Percentiles rank a stretch among this genome's conserved stretches.
Conservation (phyloP, 1,140 invertebrate species). For the Penaeus vannamei region DNA sequence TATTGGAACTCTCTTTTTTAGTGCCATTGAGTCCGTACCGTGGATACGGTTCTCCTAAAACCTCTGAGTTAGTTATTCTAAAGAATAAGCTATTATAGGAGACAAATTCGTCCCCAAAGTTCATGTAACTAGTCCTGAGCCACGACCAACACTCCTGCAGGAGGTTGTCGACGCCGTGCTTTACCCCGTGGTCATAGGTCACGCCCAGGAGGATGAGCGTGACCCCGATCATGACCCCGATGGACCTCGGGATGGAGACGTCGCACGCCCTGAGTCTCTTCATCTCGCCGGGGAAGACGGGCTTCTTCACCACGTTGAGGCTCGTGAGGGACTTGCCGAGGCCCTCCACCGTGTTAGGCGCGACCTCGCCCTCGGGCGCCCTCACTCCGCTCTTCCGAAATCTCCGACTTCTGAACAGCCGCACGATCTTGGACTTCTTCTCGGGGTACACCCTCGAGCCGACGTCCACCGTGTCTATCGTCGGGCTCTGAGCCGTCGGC, state of each 20-base stretch:
- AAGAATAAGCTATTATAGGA: constrained; percentile 61
- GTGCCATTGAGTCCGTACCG: constrained; percentile 31
- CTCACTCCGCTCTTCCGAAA: background rate
- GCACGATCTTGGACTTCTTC: constrained; percentile 47
- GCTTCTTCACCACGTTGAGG: constrained; percentile 34
- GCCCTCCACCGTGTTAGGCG: background rate
- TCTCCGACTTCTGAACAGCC: constrained; percentile 38
- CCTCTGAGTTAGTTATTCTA: constrained; percentile 47
- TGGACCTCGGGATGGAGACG: constrained; percentile 50
- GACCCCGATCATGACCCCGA: constrained; percentile 58
- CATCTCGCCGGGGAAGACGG: constrained; percentile 26
- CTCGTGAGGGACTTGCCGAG: constrained; percentile 22
- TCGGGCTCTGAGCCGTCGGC: constrained; percentile 28
- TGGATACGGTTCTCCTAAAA: constrained; percentile 51
- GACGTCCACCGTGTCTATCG: constrained; percentile 49
- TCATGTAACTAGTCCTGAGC: constrained; percentile 65
- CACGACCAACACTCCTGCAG: constrained; percentile 61
- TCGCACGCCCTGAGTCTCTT: constrained; percentile 35
- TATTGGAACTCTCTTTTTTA: constrained; percentile 47
- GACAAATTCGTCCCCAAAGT: constrained; percentile 65
- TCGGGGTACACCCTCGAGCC: constrained; percentile 47
- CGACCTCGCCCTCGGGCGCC: background rate
- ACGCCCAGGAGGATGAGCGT: constrained; percentile 57
- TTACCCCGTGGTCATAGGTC: constrained; percentile 65
- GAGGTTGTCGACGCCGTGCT: constrained; percentile 56